These are phyloP conservation scores for Chelon auratus DNA, from an alignment of 2,797 vertebrate species.

Conservation along the genomic window DNA sequence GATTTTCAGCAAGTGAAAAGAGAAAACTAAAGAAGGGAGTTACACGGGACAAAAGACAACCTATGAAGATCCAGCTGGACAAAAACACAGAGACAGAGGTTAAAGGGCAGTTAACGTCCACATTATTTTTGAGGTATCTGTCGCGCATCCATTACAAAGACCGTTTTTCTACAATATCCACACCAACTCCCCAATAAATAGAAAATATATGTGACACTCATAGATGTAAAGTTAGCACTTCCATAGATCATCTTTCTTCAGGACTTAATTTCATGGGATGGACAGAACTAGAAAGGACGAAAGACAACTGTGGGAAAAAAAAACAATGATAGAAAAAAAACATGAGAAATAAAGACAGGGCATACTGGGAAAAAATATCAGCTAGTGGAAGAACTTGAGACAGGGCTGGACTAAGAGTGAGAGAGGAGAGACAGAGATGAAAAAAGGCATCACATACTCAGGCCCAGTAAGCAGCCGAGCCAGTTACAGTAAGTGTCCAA, in stretches of 20 bases:
- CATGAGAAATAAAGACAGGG: slow-evolving; percentile 4
- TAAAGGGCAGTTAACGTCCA: slow-evolving; percentile 14
- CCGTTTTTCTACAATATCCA: background rate
- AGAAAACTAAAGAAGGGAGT: background rate
- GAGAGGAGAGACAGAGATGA: slow-evolving; percentile 14
- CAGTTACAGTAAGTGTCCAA: slow-evolving; percentile 73
- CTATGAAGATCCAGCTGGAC: slow-evolving; percentile 4
- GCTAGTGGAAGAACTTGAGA: slow-evolving; percentile 25
- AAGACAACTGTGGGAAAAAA: background rate
- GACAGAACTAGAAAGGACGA: background rate
- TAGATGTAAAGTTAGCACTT: background rate
- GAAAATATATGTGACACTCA: background rate
- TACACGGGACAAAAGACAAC: background rate
- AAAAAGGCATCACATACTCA: slow-evolving; percentile 24
- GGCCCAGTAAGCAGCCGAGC: slow-evolving; percentile 51
- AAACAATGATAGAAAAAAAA: background rate
- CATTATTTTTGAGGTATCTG: background rate
- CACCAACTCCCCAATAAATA: background rate
- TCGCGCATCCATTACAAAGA: background rate
- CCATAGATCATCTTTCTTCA: background rate
- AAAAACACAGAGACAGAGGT: slow-evolving; percentile 9
- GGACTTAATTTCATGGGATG: background rate
- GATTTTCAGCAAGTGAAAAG: background rate
- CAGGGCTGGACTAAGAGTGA: slow-evolving; percentile 3
- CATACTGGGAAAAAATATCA: slow-evolving; percentile 1